phyloP scores from a whole-genome alignment of 2,888 invertebrate genomes.

The Chrysolina haemoptera region DNA sequence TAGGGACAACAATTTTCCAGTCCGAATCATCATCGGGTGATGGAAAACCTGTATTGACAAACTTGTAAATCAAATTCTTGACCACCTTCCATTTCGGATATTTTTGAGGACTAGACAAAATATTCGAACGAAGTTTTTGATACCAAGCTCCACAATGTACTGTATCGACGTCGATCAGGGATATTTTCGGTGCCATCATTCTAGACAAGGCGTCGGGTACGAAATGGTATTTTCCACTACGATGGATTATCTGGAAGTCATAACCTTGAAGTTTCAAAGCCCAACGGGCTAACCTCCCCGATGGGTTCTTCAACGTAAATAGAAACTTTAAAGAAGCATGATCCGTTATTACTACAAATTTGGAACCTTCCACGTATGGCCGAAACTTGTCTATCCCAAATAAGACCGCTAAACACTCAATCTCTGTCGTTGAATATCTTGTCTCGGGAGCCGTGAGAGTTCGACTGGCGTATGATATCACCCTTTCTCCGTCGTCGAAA shows the following conservation, averaged over 20 bases:
- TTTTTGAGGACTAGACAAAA: neutral
- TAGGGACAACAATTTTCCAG: neutral
- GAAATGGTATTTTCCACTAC: slow-evolving; percentile 29
- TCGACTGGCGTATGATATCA: slow-evolving; percentile 46
- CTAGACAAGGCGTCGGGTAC: slow-evolving; percentile 48
- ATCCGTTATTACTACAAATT: slow-evolving; percentile 45
- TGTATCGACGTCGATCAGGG: neutral
- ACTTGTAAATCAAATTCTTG: neutral
- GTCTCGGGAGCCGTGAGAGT: slow-evolving; percentile 43
- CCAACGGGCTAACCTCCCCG: slow-evolving; percentile 47
- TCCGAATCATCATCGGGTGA: neutral
- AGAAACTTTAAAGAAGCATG: slow-evolving; percentile 29
- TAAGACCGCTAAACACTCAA: slow-evolving; percentile 41
- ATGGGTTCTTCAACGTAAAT: slow-evolving; percentile 26
- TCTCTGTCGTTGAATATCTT: slow-evolving; percentile 40
- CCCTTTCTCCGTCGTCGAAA: slow-evolving; percentile 37
- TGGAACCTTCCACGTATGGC: slow-evolving; percentile 41
- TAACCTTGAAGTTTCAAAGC: slow-evolving; percentile 34
- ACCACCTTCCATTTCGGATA: slow-evolving; percentile 1
- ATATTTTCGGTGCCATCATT: slow-evolving; percentile 19
- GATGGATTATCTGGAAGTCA: slow-evolving; percentile 40
- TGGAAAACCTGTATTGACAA: neutral
- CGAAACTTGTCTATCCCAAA: slow-evolving; percentile 46
- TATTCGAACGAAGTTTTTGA: neutral
- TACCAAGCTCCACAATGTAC: neutral